Evolutionary conservation across 2,888 invertebrate species (phyloP).

Genomic region (Isotomurus palustris): DNA sequence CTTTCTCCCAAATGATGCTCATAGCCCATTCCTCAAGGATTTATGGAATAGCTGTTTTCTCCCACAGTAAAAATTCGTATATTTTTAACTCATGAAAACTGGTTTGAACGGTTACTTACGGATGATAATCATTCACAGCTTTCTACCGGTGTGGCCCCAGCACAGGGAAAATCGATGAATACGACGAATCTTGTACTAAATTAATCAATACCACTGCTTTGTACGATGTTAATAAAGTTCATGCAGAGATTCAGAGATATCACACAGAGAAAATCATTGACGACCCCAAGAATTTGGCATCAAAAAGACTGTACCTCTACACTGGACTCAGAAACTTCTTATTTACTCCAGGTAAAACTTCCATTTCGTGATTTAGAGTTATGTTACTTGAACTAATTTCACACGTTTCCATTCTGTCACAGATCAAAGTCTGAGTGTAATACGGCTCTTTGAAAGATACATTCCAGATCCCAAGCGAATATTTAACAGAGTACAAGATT

Average conservation of each 20-base stretch:
- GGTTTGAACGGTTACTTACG: background rate
- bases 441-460: conserved; percentile 28
- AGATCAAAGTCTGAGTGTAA: conserved; percentile 28
- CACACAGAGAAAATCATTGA: conserved; percentile 17
- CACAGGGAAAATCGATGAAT: conserved; percentile 22
- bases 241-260: conserved; percentile 27
- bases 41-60: conserved; percentile 41
- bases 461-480: conserved; percentile 25
- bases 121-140: conserved; percentile 14
- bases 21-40: conserved; percentile 35
- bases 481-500: conserved; percentile 30
- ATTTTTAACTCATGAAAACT: background rate
- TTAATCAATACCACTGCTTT: conserved; percentile 22
- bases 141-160: conserved; percentile 33
- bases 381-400: background rate
- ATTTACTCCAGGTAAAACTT: conserved; percentile 21
- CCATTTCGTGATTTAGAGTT: background rate
- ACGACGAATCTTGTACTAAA: conserved; percentile 23
- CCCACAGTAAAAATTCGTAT: conserved; percentile 33
- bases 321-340: conserved; percentile 26
- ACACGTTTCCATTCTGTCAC: background rate
- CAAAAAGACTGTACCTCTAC: conserved; percentile 30
- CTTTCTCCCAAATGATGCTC: conserved; percentile 39
- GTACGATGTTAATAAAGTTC: conserved; percentile 23
- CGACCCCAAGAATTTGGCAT: conserved; percentile 17